Base-by-base conservation (phyloP, 2,113 vertebrate genomes). In the Perognathus longimembris region DNA sequence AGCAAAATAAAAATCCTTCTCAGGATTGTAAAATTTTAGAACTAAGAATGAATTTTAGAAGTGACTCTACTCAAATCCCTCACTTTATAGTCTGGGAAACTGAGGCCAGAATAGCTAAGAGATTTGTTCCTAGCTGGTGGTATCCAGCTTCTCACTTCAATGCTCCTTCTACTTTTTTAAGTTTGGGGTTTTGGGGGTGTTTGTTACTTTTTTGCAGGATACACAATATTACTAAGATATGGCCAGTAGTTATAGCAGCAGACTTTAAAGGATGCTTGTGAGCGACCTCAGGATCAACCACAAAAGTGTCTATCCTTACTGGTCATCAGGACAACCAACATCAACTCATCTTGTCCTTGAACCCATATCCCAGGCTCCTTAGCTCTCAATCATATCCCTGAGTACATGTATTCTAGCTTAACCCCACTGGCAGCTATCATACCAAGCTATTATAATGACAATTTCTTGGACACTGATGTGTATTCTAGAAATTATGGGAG, bases 1-100 rank as follows among this genome's bases (percentile, higher is more conserved):
- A 61, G 59, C 7, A 90, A 80, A 90, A 87, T 75, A 87, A 75
- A 86, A 94, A 59, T 59, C 28, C 59, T 91, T 90, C 64, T 89
- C 69, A 89, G 57, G 67, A 64, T 80, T 50, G 88, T 94, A 93
- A 94, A 91, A 88, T 92, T 96, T 82, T 85, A 93, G 38, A 90
- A 73, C 85, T 95, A 64, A 42, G 92, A 91, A 69, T 34, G 66
- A 76, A 34, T 64, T 88, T 86, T 24, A 38, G 54, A 82, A 94
- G 82, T 45, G 32, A 54, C 66, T 28, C 32, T 69, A 36, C 66
- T 76, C 64, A 89, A 84, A 69, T 7, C 40, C 30, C 45, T 63
- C 11, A 15, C 83, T 93, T 93, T 93, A 83, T 0, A 3, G 17
- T 75, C 90, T 36, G 70, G 26, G 79, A 97, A 94, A 95, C 82